Percentiles rank a stretch among this genome's conserved stretches.
These are phyloP conservation scores for Agrotis ipsilon DNA, from an alignment of 2,888 invertebrate genomes.

Conservation along the genomic window DNA sequence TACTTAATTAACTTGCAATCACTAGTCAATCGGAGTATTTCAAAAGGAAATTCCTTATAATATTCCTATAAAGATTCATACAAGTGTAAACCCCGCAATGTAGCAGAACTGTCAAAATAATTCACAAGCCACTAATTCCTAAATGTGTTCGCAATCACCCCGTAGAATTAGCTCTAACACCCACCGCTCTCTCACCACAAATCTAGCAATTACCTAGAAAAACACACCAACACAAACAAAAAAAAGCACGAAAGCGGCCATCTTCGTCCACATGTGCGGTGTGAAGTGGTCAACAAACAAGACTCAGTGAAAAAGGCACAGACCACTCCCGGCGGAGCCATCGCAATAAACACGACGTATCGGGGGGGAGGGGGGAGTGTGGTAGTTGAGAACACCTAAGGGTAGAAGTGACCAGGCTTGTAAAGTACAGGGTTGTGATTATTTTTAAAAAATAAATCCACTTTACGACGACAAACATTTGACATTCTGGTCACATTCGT, in stretches of 20 bases:
- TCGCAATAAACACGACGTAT: conserved; percentile 74
- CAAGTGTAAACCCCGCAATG: too few species aligned
- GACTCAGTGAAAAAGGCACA: conserved; percentile 64
- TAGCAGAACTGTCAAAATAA: too few species aligned
- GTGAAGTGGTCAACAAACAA: conserved; percentile 67
- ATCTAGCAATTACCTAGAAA: conserved; percentile 45
- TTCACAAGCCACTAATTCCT: too few species aligned
- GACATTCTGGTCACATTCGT: too few species aligned
- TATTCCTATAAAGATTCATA: too few species aligned
- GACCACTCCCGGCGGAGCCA: conserved; percentile 74
- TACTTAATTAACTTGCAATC: too few species aligned
- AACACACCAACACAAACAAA: conserved; percentile 15
- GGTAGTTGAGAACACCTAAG: conserved; percentile 48
- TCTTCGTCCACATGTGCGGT: conserved; percentile 36
- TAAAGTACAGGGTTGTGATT: neutral
- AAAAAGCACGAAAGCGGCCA: conserved; percentile 30
- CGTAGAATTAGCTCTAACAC: conserved; percentile 8
- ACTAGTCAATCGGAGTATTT: too few species aligned
- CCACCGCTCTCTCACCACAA: neutral
- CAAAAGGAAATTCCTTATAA: too few species aligned
- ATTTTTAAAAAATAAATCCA: neutral
- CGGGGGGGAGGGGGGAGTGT: conserved; percentile 54
- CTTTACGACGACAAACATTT: too few species aligned
- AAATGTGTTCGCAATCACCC: too few species aligned
- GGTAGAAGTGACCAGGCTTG: conserved; percentile 7